These are phyloP conservation scores for Theonella swinhoei DNA, from an alignment of 37 sponge, comb jelly and placozoan genomes.

Conservation along the genomic window DNA sequence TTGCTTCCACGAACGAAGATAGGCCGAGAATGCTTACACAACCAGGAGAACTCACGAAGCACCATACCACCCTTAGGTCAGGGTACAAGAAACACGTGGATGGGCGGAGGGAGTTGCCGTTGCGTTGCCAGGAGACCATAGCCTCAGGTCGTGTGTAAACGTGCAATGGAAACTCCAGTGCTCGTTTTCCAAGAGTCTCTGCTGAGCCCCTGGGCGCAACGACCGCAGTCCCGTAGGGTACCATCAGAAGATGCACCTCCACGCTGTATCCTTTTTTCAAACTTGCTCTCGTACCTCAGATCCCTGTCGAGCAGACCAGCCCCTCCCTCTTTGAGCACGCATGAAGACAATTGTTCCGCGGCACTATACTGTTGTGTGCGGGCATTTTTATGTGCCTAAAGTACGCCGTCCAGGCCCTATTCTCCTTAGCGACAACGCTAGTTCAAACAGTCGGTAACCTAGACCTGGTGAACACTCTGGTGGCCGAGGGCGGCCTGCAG, in stretches of 20 bases:
- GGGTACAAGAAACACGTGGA: neutral
- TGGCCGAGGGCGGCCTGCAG: constrained; percentile 10
- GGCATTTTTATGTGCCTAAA: neutral
- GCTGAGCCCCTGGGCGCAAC: constrained; percentile 24
- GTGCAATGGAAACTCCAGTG: neutral
- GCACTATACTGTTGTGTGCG: neutral
- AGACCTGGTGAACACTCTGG: constrained; percentile 1
- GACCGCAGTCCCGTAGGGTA: neutral
- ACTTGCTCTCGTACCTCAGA: neutral
- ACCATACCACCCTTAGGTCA: neutral
- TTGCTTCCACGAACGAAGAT: constrained; percentile 64
- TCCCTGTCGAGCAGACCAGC: no score
- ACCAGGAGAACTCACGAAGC: constrained; percentile 41
- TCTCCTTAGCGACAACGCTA: constrained; percentile 1
- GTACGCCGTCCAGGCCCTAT: neutral
- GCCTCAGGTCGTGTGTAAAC: neutral
- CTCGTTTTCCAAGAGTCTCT: constrained; percentile 46
- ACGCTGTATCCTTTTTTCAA: constrained; percentile 28
- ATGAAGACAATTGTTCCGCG: neutral
- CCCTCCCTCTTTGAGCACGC: neutral
- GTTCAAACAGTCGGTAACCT: constrained; percentile 30
- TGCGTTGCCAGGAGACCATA: constrained; percentile 12
- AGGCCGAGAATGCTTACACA: constrained; percentile 42
- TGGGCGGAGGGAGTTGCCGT: neutral
- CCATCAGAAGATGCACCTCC: constrained; percentile 1